Evolutionary conservation across 2,888 invertebrate genomes (phyloP).

Genomic region (Stenotaenia linearis): DNA sequence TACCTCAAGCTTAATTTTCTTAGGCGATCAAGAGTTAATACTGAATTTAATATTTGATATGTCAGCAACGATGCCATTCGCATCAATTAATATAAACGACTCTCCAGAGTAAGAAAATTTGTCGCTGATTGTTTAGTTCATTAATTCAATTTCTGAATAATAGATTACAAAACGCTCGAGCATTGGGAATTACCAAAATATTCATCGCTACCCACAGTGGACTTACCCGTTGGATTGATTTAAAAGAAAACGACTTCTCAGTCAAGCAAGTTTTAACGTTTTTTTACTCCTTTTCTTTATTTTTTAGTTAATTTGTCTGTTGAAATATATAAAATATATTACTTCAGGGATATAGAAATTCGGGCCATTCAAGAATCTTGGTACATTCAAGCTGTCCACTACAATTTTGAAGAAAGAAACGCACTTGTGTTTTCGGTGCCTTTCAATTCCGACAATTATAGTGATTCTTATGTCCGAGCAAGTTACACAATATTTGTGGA

Average conservation of each 20-base stretch:
- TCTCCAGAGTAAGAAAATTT: neutral
- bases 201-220: neutral
- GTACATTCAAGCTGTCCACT: constrained; percentile 86
- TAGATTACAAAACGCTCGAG: neutral
- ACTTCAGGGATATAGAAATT: constrained; percentile 68
- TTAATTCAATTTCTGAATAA: too few species aligned
- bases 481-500: constrained; percentile 85
- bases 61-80: neutral
- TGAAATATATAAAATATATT: constrained; percentile 39
- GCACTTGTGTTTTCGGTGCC: constrained; percentile 87
- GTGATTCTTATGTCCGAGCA: constrained; percentile 72
- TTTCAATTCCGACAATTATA: constrained; percentile 56
- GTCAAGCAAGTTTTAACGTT: neutral
- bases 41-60: neutral
- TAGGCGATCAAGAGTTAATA: neutral
- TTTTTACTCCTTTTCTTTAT: neutral
- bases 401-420: constrained; percentile 75
- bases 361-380: constrained; percentile 80
- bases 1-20: neutral
- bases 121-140: neutral
- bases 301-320: neutral
- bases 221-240: neutral
- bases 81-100: neutral
- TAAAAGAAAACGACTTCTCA: neutral
- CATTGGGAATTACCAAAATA: neutral